A percentile compares a stretch with the other conserved stretches of the same genome.
Evolutionary conservation across 2,797 vertebrate species (phyloP).

Genomic region (Phrynocephalus vlangalii): DNA sequence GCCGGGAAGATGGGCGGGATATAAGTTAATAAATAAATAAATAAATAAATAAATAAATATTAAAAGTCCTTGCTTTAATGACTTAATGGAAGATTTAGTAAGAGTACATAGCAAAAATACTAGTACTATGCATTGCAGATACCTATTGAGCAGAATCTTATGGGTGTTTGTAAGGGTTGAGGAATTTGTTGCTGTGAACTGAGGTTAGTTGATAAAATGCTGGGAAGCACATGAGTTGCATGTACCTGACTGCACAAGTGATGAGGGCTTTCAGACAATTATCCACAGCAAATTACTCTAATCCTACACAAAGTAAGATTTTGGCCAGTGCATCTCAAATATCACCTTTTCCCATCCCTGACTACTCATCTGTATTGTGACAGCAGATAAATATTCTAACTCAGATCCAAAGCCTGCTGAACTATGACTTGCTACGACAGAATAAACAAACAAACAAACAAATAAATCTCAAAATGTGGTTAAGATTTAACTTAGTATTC

Average conservation of each 20-base stretch:
- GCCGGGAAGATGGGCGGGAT: too few relatives aligned
- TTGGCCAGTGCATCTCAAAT: conserved; percentile 8
- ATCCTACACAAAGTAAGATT: background rate
- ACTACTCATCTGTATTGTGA: conserved; percentile 16
- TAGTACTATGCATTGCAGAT: background rate
- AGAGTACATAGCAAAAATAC: background rate
- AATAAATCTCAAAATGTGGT: background rate
- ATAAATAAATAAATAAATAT: too few relatives aligned
- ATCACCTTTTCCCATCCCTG: conserved; percentile 1
- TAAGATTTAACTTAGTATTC: conserved; percentile 6
- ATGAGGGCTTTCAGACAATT: too few relatives aligned
- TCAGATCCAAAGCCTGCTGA: background rate
- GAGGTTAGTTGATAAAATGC: too few relatives aligned
- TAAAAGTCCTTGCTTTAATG: background rate
- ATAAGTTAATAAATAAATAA: too few relatives aligned
- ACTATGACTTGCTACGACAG: background rate
- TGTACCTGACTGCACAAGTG: too few relatives aligned
- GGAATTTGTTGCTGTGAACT: too few relatives aligned
- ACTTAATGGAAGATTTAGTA: background rate
- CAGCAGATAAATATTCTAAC: conserved; percentile 10
- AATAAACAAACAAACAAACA: background rate
- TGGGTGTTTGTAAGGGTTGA: too few relatives aligned
- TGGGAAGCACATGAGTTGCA: too few relatives aligned
- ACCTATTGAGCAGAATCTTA: too few relatives aligned
- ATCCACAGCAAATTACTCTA: background rate